A percentile compares a stretch with the other conserved stretches of the same genome.
phyloP scores from a whole-genome alignment of 1,140 invertebrate genomes.

The Platorchestia sp. region DNA sequence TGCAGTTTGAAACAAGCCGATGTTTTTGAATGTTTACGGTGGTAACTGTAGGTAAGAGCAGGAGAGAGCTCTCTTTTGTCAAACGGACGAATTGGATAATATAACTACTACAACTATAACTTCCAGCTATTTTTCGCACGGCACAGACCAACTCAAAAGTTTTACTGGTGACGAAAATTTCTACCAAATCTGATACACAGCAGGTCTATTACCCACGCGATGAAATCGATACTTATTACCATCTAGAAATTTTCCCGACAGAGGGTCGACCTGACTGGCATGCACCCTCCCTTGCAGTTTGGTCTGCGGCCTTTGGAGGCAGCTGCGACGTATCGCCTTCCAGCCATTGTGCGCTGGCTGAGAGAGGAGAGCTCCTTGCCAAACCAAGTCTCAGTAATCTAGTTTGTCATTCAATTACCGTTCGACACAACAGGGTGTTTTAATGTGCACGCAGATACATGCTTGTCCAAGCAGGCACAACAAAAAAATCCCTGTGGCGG shows the following conservation, averaged over 20 bases:
- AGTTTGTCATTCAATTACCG: neutral
- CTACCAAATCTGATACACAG: neutral
- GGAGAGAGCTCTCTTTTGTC: no score
- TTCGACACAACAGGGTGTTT: neutral
- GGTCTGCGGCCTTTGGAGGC: neutral
- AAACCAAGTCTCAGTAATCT: neutral
- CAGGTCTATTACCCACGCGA: neutral
- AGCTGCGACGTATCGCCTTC: neutral
- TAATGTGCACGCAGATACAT: neutral
- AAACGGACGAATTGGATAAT: no score
- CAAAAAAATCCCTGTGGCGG: neutral
- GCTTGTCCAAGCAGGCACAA: neutral
- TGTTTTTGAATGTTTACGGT: no score
- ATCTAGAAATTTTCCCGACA: neutral
- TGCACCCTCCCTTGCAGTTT: neutral
- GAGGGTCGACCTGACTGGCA: neutral
- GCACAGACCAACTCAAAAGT: neutral
- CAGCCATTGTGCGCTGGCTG: neutral
- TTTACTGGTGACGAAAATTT: neutral
- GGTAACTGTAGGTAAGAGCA: no score
- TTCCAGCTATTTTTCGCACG: no score
- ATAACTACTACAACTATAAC: no score
- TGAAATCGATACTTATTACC: conserved; percentile 36
- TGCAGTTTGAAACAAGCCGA: no score
- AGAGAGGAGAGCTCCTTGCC: neutral